A percentile compares a stretch with the other conserved stretches of the same genome.
phyloP scores from a whole-genome alignment of 2,797 vertebrate genomes.

The Melanotaenia maccullochi region DNA sequence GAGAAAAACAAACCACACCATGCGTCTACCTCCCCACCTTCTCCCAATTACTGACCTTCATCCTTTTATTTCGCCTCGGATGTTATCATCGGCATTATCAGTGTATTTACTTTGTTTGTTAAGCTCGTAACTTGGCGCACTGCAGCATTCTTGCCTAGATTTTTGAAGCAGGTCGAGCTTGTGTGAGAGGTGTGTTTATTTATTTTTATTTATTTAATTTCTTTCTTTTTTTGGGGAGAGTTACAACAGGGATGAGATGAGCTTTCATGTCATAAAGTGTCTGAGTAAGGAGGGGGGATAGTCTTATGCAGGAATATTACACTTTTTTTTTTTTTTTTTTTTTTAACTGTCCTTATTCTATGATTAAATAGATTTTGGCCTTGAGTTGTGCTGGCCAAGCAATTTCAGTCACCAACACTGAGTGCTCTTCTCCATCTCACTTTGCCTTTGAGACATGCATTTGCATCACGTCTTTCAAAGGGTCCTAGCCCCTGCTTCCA shows the following conservation, averaged over 20 bases:
- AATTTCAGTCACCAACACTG: slow-evolving; percentile 52
- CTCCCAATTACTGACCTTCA: slow-evolving; percentile 79
- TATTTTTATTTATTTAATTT: slow-evolving; percentile 30
- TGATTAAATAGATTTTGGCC: slow-evolving; percentile 80
- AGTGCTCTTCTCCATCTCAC: slow-evolving; percentile 52
- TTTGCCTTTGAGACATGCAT: slow-evolving; percentile 57
- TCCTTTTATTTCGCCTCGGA: slow-evolving; percentile 70
- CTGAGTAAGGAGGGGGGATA: slow-evolving; percentile 31
- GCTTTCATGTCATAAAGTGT: slow-evolving; percentile 58
- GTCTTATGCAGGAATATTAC: slow-evolving; percentile 68
- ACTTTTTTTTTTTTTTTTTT: slow-evolving; percentile 31
- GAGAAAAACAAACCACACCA: slow-evolving; percentile 67
- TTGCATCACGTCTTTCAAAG: slow-evolving; percentile 50
- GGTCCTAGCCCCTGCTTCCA: slow-evolving; percentile 42
- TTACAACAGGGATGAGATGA: slow-evolving; percentile 50
- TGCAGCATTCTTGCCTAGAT: slow-evolving; percentile 47
- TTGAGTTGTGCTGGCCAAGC: slow-evolving; percentile 77
- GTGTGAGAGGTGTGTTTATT: slow-evolving; percentile 53
- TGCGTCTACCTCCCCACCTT: slow-evolving; percentile 58
- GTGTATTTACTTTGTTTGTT: slow-evolving; percentile 74
- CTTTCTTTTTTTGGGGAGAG: slow-evolving; percentile 41
- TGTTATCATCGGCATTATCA: slow-evolving; percentile 68
- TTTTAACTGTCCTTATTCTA: slow-evolving; percentile 73
- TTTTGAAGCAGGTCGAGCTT: slow-evolving; percentile 43
- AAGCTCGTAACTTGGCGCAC: slow-evolving; percentile 62